Percentiles rank a stretch among this genome's conserved stretches.
These are phyloP conservation scores for Cyprinodon variegatus DNA, from an alignment of 2,113 vertebrate genomes.

Conservation along the genomic window DNA sequence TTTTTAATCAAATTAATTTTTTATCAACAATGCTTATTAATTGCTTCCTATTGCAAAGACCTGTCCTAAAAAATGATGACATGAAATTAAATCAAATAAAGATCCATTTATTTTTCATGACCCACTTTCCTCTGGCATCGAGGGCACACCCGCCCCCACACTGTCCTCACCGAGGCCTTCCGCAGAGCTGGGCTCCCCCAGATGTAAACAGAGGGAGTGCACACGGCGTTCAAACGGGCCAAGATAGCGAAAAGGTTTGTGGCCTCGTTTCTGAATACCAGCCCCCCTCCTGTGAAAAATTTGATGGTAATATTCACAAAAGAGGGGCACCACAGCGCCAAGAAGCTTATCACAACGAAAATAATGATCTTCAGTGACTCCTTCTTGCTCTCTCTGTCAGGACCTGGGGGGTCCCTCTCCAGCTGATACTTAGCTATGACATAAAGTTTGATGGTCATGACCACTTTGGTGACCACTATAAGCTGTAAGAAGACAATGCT, in stretches of 20 bases:
- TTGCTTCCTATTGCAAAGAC: not conserved
- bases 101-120: not conserved
- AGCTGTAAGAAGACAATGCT: conserved; percentile 54
- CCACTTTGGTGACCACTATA: conserved; percentile 66
- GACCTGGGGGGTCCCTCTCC: conserved; percentile 59
- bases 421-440: conserved; percentile 71
- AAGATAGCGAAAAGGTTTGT: conserved; percentile 71
- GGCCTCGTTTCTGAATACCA: conserved; percentile 70
- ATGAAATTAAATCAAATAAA: not conserved
- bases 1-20: not conserved
- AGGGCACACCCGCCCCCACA: conserved; percentile 66
- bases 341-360: conserved; percentile 72
- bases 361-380: conserved; percentile 74
- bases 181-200: conserved; percentile 74
- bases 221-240: conserved; percentile 71
- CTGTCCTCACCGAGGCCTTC: conserved; percentile 33
- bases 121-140: conserved; percentile 11
- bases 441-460: conserved; percentile 78
- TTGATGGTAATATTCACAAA: conserved; percentile 71
- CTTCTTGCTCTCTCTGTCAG: conserved; percentile 68
- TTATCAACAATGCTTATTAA: not conserved
- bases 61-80: not conserved
- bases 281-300: conserved; percentile 27
- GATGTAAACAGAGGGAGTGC: conserved; percentile 70
- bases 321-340: conserved; percentile 75